A percentile compares a stretch with the other conserved stretches of the same genome.
Evolutionary conservation across 1,140 invertebrate genomes (phyloP).

Genomic region (Psix sp.): DNA sequence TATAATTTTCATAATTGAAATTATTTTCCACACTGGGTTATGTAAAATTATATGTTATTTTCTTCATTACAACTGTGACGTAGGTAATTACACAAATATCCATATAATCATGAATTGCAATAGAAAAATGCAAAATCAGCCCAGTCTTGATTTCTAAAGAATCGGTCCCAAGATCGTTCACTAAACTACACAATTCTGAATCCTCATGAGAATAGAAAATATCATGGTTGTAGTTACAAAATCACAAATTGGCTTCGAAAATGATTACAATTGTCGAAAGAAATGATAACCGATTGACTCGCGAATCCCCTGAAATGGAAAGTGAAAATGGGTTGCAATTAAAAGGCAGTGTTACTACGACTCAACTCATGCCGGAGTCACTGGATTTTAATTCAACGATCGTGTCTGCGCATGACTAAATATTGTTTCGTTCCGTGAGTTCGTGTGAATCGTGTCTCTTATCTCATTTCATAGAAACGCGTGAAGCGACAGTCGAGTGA

Average conservation of each 20-base stretch:
- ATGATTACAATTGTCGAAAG: constrained; percentile 28
- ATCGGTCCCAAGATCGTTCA: background rate
- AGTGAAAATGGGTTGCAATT: background rate
- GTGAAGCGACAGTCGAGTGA: constrained; percentile 67
- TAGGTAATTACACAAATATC: background rate
- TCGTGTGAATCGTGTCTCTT: constrained; percentile 10
- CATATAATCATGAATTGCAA: background rate
- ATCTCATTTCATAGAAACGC: constrained; percentile 50
- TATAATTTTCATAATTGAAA: constrained; percentile 40
- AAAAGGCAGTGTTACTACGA: background rate
- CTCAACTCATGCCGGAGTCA: no score
- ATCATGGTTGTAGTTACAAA: constrained; percentile 8
- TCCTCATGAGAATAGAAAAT: background rate
- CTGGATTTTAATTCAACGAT: background rate
- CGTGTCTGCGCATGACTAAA: background rate
- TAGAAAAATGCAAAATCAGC: background rate
- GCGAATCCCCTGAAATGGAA: background rate
- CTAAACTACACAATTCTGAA: background rate
- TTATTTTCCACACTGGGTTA: constrained; percentile 22
- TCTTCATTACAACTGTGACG: constrained; percentile 29
- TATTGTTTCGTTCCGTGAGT: background rate
- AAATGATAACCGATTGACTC: constrained; percentile 16
- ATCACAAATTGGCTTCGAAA: constrained; percentile 5
- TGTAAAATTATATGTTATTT: constrained; percentile 23
- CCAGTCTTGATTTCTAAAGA: background rate